Evolutionary conservation across 2,113 vertebrate species (phyloP).

Genomic region (Donacobius atricapilla): DNA sequence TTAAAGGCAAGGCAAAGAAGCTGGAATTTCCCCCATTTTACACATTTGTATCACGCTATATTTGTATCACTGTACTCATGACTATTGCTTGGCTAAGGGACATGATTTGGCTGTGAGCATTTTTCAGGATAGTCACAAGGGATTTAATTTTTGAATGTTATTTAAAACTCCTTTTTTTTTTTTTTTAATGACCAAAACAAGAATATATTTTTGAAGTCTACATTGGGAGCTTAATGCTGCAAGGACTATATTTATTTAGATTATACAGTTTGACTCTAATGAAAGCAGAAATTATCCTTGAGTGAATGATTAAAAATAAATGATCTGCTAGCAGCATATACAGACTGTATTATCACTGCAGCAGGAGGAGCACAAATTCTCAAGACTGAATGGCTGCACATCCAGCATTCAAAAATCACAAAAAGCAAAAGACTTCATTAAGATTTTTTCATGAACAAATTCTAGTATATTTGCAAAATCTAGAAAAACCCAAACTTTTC

Average conservation of each 20-base stretch:
- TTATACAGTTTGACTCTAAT: background rate
- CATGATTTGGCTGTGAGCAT: background rate
- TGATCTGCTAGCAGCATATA: background rate
- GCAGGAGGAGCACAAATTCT: background rate
- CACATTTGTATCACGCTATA: background rate
- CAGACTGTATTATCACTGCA: background rate
- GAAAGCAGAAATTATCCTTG: background rate
- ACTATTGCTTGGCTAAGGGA: background rate
- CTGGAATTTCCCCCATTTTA: background rate
- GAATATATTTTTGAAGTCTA: background rate
- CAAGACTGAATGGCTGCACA: background rate
- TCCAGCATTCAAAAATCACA: background rate
- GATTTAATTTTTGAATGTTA: background rate
- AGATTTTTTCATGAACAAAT: background rate
- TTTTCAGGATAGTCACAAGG: background rate
- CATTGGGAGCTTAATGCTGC: background rate
- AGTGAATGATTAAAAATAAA: constrained; percentile 42
- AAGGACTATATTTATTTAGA: background rate
- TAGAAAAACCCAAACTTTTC: background rate
- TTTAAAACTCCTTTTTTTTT: background rate
- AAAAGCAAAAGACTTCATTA: background rate
- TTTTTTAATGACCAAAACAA: background rate
- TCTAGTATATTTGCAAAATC: background rate
- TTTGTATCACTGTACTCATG: background rate
- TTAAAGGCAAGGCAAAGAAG: background rate